Evolutionary conservation across 2,113 vertebrate genomes (phyloP), one percentile per base, ranked within the genome.

Genomic region (Benitochromis conjunctus): DNA sequence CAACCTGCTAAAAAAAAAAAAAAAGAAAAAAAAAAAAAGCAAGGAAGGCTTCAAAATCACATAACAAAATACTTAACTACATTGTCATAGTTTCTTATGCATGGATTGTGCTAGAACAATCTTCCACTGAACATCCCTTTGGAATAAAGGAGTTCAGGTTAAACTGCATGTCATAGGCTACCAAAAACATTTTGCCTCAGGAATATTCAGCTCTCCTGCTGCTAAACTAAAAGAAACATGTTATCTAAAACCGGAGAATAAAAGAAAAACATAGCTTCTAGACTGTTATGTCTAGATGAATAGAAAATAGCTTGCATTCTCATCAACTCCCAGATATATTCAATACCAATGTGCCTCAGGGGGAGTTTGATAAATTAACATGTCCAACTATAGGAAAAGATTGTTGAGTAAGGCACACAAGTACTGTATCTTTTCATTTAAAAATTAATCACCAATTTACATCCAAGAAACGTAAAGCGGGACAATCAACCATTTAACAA

Each of bases 381-480:
- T 92, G 93, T 92, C 96, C 95, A 95, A 96, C 96, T 96, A 96
- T 94, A 97, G 96, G 80, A 96, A 96, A 96, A 95, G 91, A 80
- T 90, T 90, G 90, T 94, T 90, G 89, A 92, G 92, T 99, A 99
- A 99, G 98, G 98, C 98, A 99, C 98, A 95, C 97, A 95, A 87
- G 91, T 82, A 86, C 82, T 84, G 71, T 84, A 66, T 92, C 92
- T 93, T 87, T 92, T 97, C 94, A 96, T 97, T 88, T 57, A 85
- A 85, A 38, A 93, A 87, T 94, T 93, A 86, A 94, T 93, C 85
- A 92, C 93, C 90, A 94, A 95, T 93, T 54, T 86, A 91, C 85
- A 90, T 84, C 74, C 74, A 89, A 92, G 85, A 96, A 95, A 89
- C 86, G 4, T 29, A 91, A 93, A 91, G 38, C 88, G 95, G 96